Conservation (phyloP, 2,888 invertebrate genomes). For the Gisinianus flammeolus region DNA sequence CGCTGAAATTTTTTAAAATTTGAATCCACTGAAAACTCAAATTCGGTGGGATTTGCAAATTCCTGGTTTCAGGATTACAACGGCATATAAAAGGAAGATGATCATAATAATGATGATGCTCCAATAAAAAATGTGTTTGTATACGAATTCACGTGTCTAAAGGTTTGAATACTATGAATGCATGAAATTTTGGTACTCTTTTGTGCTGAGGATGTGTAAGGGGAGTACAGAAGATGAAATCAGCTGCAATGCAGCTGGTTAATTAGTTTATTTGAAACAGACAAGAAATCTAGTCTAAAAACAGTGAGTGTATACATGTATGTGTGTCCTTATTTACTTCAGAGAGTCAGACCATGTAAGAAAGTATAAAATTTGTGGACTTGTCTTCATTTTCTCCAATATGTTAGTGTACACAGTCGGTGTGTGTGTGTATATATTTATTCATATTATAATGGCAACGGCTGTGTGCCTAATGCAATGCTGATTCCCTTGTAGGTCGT, state of each 20-base stretch:
- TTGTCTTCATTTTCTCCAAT: not conserved
- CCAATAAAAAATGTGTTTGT: not conserved
- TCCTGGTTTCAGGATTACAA: too few species aligned
- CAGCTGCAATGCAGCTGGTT: not conserved
- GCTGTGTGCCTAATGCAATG: not conserved
- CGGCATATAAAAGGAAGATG: too few species aligned
- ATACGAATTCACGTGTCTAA: not conserved
- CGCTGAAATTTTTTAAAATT: too few species aligned
- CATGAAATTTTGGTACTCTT: not conserved
- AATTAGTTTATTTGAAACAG: not conserved
- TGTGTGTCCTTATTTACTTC: not conserved
- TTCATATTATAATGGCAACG: slow-evolving; percentile 21
- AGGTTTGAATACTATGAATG: not conserved
- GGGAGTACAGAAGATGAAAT: not conserved
- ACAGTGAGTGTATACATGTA: not conserved
- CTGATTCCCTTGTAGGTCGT: slow-evolving; percentile 41
- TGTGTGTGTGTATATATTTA: not conserved
- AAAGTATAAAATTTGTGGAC: not conserved
- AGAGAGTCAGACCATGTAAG: not conserved
- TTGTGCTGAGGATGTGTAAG: not conserved
- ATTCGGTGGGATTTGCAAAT: too few species aligned
- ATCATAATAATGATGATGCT: too few species aligned
- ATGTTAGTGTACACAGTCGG: not conserved
- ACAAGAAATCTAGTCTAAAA: not conserved
- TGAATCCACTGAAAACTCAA: too few species aligned